Conservation (phyloP, 2,113 vertebrate species). For the Lipophrys pholis region DNA sequence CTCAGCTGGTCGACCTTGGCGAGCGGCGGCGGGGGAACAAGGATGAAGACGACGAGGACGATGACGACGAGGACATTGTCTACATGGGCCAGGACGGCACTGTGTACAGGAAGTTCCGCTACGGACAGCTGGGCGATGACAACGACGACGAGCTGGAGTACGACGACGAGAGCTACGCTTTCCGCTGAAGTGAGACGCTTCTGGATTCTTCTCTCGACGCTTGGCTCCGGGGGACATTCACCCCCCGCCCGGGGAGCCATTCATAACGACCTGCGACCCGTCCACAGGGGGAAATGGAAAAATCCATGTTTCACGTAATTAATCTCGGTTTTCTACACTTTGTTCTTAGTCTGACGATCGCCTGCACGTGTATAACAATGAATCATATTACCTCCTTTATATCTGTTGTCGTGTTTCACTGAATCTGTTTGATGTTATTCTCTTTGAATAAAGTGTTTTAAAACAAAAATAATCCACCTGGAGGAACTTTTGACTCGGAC, state of each 20-base stretch:
- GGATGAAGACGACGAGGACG: conserved; percentile 73
- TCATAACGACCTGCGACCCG: conserved; percentile 41
- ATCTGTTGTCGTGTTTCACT: conserved; percentile 50
- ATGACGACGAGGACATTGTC: conserved; percentile 93
- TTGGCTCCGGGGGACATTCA: conserved; percentile 37
- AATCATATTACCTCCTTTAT: conserved; percentile 23
- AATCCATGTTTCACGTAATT: conserved; percentile 2
- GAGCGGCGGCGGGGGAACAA: conserved; percentile 67
- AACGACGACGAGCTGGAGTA: conserved; percentile 94
- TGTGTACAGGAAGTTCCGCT: conserved; percentile 93
- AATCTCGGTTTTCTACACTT: conserved; percentile 22
- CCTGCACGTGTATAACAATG: conserved; percentile 1
- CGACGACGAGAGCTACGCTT: conserved; percentile 95
- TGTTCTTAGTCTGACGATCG: conserved; percentile 16
- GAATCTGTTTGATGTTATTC: conserved; percentile 38
- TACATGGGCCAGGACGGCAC: conserved; percentile 97
- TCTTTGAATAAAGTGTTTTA: conserved; percentile 52
- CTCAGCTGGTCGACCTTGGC: conserved; percentile 87
- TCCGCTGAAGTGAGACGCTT: conserved; percentile 78
- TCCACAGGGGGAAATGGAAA: conserved; percentile 46
- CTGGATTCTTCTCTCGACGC: not conserved
- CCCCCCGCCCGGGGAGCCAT: conserved; percentile 53
- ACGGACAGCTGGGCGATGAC: conserved; percentile 89
- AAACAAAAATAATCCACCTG: conserved; percentile 12
- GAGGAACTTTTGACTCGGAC: conserved; percentile 11